Base-by-base conservation (phyloP, 2,797 vertebrate genomes). In the Hypotaenidia okinawae region DNA sequence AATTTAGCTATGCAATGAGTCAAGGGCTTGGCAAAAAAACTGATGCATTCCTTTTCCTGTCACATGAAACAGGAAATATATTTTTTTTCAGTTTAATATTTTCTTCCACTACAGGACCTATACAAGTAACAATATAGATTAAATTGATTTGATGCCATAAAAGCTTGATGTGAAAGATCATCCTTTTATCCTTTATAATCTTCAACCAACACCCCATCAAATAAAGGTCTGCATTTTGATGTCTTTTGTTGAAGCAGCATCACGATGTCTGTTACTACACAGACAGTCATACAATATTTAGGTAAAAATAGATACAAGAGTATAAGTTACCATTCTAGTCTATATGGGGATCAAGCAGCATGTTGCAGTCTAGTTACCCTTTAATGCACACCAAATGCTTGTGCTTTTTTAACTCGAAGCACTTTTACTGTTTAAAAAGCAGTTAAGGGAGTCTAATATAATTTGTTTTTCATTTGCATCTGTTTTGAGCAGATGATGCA, bases 121-220 rank as follows among this genome's bases (percentile, higher is more conserved):
- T n/a, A 21, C 18, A 80, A 88, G 21, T 85, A 66, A 87, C 80
- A 93, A 82, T 58, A 90, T 74, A 83, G 55, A 70, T 49, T 87
- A 92, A 91, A 81, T 47, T 62, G 64, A 84, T 91, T 84, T 72
- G 67, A 73, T 84, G 21, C 7, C 63, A 80, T 89, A 95, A 95
- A 88, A 91, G 21, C 93, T 37, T 92, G 45, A 83, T 70, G 78
- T 49, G 33, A 77, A 91, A 84, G 69, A 85, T 95, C 33, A 95
- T 91, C 75, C 32, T 94, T 89, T 95, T 85, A 97, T 94, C 83
- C 89, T 78, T 90, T 62, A 84, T 96, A 96, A 97, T 97, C 94
- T 94, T 88, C 89, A 62, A 13, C 75, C 52, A 39, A 43, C 59
- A 45, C 30, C 32, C 32, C 51, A 91, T 76, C 72, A 97, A 91